These are phyloP conservation scores for Terebella lapidaria DNA, from an alignment of 2,888 invertebrate species.

Conservation along the genomic window DNA sequence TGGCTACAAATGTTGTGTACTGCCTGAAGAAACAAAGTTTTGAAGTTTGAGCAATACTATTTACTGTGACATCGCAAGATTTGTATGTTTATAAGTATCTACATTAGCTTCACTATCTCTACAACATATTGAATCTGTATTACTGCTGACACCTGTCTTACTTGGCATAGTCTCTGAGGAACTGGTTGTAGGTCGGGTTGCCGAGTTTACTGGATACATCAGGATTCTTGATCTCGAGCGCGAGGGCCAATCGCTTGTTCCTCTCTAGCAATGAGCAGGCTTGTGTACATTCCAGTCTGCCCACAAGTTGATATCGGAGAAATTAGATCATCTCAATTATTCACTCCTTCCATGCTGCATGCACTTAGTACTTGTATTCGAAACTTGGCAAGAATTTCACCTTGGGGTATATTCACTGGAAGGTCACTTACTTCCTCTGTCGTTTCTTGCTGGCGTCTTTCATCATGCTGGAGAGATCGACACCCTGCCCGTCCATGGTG, in stretches of 20 bases:
- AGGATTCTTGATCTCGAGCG: constrained; percentile 86
- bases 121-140: too few relatives aligned
- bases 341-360: too few relatives aligned
- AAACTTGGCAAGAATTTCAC: too few relatives aligned
- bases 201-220: constrained; percentile 65
- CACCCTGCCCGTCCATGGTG: constrained; percentile 68
- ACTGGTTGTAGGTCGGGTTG: constrained; percentile 81
- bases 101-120: too few relatives aligned
- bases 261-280: constrained; percentile 84
- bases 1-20: constrained; percentile 74
- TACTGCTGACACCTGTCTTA: too few relatives aligned
- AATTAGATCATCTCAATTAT: not conserved
- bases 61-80: too few relatives aligned
- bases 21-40: constrained; percentile 32
- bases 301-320: not conserved
- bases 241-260: constrained; percentile 81
- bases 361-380: too few relatives aligned
- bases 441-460: constrained; percentile 7
- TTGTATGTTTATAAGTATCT: too few relatives aligned
- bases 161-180: constrained; percentile 75
- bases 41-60: too few relatives aligned
- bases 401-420: too few relatives aligned
- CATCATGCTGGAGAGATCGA: constrained; percentile 63
- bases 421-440: not conserved
- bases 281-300: constrained; percentile 70